A percentile compares a stretch with the other conserved stretches of the same genome.
phyloP scores from a whole-genome alignment of 2,888 invertebrate species.

The Nudaria mundana region DNA sequence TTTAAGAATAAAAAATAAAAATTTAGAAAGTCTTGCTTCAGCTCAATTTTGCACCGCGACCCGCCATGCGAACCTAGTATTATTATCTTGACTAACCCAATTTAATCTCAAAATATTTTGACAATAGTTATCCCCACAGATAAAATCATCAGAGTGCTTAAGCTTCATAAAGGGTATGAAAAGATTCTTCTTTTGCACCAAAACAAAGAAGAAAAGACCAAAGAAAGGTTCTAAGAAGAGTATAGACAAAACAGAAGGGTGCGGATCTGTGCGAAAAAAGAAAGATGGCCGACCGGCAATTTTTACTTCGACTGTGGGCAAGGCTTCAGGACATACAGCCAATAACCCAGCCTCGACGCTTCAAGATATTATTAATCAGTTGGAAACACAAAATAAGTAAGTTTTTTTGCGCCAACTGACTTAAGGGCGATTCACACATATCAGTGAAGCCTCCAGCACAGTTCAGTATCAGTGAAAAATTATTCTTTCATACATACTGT shows the following conservation, averaged over 20 bases:
- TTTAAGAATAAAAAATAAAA: too few relatives aligned
- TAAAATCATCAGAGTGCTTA: constrained; percentile 62
- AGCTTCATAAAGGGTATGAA: constrained; percentile 70
- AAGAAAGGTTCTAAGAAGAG: constrained; percentile 41
- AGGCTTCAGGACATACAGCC: constrained; percentile 62
- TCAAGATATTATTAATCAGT: constrained; percentile 85
- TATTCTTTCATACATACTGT: too few relatives aligned
- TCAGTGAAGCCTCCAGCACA: too few relatives aligned
- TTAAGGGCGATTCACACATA: too few relatives aligned
- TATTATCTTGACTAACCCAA: too few relatives aligned
- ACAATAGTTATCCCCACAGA: constrained; percentile 51
- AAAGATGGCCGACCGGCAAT: constrained; percentile 56
- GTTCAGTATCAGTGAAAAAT: too few relatives aligned
- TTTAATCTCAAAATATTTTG: too few relatives aligned
- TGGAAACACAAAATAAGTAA: constrained; percentile 85
- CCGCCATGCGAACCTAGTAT: too few relatives aligned
- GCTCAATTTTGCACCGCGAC: too few relatives aligned
- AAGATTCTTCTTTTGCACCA: constrained; percentile 72
- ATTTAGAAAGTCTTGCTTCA: too few relatives aligned
- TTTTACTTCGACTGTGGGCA: constrained; percentile 72
- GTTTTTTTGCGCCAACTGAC: too few relatives aligned
- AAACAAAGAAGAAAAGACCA: constrained; percentile 54
- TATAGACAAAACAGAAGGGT: constrained; percentile 27
- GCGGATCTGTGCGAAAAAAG: constrained; percentile 32
- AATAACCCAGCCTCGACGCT: constrained; percentile 82